phyloP scores from a whole-genome alignment of 2,797 vertebrate species.

The Yasuhikotakia modesta region DNA sequence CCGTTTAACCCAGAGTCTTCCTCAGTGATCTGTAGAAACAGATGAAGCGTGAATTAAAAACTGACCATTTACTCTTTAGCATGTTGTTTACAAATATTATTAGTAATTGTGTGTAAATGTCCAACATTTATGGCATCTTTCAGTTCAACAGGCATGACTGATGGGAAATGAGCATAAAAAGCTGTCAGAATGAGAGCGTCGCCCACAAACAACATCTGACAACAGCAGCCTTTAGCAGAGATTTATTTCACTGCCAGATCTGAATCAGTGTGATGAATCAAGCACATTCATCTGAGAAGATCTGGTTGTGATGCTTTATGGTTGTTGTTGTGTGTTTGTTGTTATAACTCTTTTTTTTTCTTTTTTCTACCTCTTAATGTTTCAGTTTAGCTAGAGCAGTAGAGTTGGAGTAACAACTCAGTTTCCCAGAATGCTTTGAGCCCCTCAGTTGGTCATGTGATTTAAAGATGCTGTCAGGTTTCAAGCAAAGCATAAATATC shows the following conservation, averaged over 20 bases:
- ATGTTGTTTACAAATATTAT: too few species aligned
- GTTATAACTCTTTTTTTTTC: conserved; percentile 7
- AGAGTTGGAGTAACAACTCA: background rate
- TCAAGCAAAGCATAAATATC: too few species aligned
- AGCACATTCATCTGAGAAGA: conserved; percentile 2
- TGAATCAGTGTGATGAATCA: background rate
- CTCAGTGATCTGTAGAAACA: background rate
- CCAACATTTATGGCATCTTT: too few species aligned
- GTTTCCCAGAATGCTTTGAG: background rate
- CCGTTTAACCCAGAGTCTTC: conserved; percentile 1
- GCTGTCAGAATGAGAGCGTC: too few species aligned
- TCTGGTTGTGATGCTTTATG: too few species aligned
- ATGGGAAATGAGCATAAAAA: too few species aligned
- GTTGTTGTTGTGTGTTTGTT: too few species aligned
- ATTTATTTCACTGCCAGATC: conserved; percentile 6
- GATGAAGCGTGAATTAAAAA: background rate
- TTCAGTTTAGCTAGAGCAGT: too few species aligned
- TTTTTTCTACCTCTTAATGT: conserved; percentile 2
- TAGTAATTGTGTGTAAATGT: too few species aligned
- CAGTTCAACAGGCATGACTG: too few species aligned
- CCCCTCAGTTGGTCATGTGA: background rate
- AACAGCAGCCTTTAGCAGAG: background rate
- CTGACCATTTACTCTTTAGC: too few species aligned
- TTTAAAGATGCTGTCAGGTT: conserved; percentile 14
- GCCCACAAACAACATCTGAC: conserved; percentile 8